phyloP scores from a whole-genome alignment of 2,113 vertebrate genomes.

The Cyanocitta stelleri region DNA sequence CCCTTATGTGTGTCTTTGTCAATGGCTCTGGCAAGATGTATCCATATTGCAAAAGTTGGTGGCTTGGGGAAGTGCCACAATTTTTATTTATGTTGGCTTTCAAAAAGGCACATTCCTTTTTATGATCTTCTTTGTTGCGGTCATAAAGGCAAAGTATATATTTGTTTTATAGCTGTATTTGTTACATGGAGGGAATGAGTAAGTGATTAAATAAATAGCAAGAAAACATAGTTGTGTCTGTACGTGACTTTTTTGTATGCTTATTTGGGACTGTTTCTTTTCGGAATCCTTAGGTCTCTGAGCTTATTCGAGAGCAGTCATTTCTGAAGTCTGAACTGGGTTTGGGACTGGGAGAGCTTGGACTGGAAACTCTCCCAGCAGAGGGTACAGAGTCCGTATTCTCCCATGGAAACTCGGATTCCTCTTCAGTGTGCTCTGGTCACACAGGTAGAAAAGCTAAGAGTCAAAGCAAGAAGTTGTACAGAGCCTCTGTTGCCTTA shows the following conservation, averaged over 20 bases:
- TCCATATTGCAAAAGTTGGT: not conserved
- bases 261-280: slow-evolving; percentile 1
- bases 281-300: slow-evolving; percentile 78
- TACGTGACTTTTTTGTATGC: not conserved
- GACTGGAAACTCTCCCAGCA: slow-evolving; percentile 64
- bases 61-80: slow-evolving; percentile 28
- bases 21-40: not conserved
- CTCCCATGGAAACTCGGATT: slow-evolving; percentile 74
- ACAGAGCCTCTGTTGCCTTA: slow-evolving; percentile 83
- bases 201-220: slow-evolving; percentile 30
- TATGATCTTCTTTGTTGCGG: slow-evolving; percentile 13
- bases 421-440: slow-evolving; percentile 82
- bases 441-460: slow-evolving; percentile 61
- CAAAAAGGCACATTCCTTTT: slow-evolving; percentile 12
- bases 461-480: slow-evolving; percentile 72
- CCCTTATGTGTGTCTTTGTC: not conserved
- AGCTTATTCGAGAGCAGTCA: slow-evolving; percentile 89
- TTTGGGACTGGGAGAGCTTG: slow-evolving; percentile 74
- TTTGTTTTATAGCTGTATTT: slow-evolving; percentile 32
- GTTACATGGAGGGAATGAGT: slow-evolving; percentile 26
- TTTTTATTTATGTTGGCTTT: slow-evolving; percentile 43
- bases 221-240: not conserved
- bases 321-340: slow-evolving; percentile 86
- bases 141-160: slow-evolving; percentile 2
- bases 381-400: slow-evolving; percentile 74